Evolutionary conservation across 2,888 invertebrate genomes (phyloP).

Genomic region (Oscheius sp.): DNA sequence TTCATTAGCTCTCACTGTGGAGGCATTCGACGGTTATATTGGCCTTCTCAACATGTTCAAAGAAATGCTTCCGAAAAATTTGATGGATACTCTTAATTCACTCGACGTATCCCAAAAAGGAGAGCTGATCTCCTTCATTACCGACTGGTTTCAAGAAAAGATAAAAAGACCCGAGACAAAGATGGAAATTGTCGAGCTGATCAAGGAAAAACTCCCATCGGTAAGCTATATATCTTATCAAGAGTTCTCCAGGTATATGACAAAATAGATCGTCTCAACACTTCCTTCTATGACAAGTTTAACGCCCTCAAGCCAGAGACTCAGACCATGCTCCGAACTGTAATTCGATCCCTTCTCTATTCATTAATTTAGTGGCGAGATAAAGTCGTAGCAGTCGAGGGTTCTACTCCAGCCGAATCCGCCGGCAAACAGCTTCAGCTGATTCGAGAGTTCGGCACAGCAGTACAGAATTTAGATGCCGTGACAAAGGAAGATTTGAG

Average conservation of each 20-base stretch:
- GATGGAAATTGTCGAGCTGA: slow-evolving; percentile 35
- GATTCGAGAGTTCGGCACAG: slow-evolving; percentile 41
- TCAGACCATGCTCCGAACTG: slow-evolving; percentile 36
- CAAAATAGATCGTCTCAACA: slow-evolving; percentile 39
- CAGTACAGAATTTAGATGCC: slow-evolving; percentile 37
- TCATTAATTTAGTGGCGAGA: slow-evolving; percentile 35
- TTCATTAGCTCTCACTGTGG: slow-evolving; percentile 39
- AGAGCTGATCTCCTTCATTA: slow-evolving; percentile 41
- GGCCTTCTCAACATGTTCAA: slow-evolving; percentile 45
- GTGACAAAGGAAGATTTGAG: slow-evolving; percentile 42
- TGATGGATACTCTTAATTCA: slow-evolving; percentile 32
- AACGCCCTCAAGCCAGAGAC: slow-evolving; percentile 45
- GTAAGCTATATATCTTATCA: slow-evolving; percentile 8
- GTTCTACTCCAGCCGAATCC: slow-evolving; percentile 38
- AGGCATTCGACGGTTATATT: slow-evolving; percentile 45
- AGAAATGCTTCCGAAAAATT: slow-evolving; percentile 28
- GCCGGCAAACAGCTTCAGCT: slow-evolving; percentile 41
- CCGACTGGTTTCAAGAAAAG: slow-evolving; percentile 47
- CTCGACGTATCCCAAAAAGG: slow-evolving; percentile 46
- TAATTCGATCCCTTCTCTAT: background rate
- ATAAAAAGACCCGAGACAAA: slow-evolving; percentile 40
- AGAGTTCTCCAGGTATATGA: slow-evolving; percentile 33
- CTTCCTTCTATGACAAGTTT: slow-evolving; percentile 47
- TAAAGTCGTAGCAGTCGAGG: slow-evolving; percentile 38
- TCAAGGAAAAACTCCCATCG: slow-evolving; percentile 43